Base-by-base conservation (phyloP, 2,888 invertebrate species). In the Clostera curtula region DNA sequence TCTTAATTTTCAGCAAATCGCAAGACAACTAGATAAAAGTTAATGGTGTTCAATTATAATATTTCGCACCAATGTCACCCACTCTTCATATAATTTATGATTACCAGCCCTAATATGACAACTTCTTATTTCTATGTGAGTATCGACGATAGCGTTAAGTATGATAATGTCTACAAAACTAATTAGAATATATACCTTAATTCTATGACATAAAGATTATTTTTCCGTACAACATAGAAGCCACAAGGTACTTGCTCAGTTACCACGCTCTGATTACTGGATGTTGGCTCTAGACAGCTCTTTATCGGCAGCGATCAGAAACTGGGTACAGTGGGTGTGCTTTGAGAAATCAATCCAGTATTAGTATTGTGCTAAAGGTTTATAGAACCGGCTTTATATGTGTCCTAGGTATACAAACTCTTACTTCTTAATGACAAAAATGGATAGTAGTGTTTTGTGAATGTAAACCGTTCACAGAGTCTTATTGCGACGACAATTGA, bases 211-310 rank as follows among this genome's bases (percentile, higher is more conserved):
- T 53, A 69, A 49, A 65, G 58, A 48, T 47, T 50, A 57, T 49
- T 60, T 54, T 69, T 50, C 54, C 49, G 44, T 54, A 43, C 43
- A 43, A 42, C 39, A 49, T 47, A 59, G 56, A 56, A 57, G 66
- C 60, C 67, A 64, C 74, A 66, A 66, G 61, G 69, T 69, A 72
- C 67, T 64, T 52, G 59, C 61, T 74, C 77, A 79, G 80, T 75
- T 82, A 77, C 77, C 80, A 83, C 83, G 83, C 80, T 83, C 83
- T 83, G 77, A 80, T 83, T 77, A 77, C 59, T 82, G 83, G 83
- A 79, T 83, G 79, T 83, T 83, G 83, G 76, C 83, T 80, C 77
- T 73, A 79, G 77, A 76, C 75, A 69, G 63, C 69, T 76, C 79
- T 77, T 72, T 82, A 80, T 80, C 77, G 74, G 63, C 62, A 65